Base-by-base conservation (phyloP, 1,140 invertebrate genomes). In the Antheraea mylitta region DNA sequence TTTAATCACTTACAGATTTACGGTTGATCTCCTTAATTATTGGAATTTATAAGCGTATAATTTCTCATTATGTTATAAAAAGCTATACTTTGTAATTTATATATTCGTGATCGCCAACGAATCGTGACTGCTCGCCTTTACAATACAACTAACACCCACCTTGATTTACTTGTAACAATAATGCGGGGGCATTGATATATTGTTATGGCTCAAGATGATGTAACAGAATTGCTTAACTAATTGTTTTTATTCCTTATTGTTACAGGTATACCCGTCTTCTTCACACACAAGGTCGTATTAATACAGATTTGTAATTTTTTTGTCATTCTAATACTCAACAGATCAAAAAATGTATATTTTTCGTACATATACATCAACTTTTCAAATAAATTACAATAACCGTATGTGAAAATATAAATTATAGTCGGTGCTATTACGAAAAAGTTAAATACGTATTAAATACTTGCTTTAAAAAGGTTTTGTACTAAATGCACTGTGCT, bases 191-290 rank as follows among this genome's bases (percentile, higher is more conserved):
- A 71, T 30, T 72, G 75, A 82, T 78, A 77, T 82, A 80, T 81
- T 80, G 77, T 78, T 75, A 74, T 74, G 45, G 60, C 62, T 38
- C 63, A 37, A 60, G 74, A 80, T 85, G 82, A 83, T 73, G 82
- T 79, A 87, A 87, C 77, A 70, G 65, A 69, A 64, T 69, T 74
- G 74, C 66, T 75, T 78, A 81, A 81, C 72, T 86, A 84, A 83
- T 86, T 85, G 77, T 79, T 82, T 81, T 80, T 81, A 80, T 85
- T 80, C 72, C 68, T 76, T 69, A 85, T 87, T 87, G 82, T 86
- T 87, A 79, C 79, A 86, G 84, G 83, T 87, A 85, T 67, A 76
- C 72, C 61, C 53, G 63, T 72, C 70, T n/a, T 68, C 61, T 70
- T 38, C 58, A 63, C 64, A 45, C 22, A 62, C 71, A 69, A 77